Evolutionary conservation across 2,113 vertebrate species (phyloP), one percentile per base, ranked within the genome.

Genomic region (Barnardius zonarius): DNA sequence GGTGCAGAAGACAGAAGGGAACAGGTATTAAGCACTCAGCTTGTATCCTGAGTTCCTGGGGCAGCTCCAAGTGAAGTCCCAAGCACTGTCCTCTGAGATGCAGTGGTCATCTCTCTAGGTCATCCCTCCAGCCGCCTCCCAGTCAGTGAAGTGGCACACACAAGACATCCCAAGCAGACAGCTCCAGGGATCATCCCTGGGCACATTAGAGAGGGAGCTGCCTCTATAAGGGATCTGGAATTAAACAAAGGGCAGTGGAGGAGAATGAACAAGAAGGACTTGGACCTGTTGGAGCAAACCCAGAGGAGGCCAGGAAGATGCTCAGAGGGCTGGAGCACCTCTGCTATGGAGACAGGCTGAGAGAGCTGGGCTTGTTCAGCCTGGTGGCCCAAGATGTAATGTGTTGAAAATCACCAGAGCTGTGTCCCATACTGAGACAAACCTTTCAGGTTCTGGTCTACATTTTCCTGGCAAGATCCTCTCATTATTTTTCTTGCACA

Each of bases 181-280:
- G 6, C 17, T 39, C 44, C 78, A 33, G 57, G 78, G 46, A 18
- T 24, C 73, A 55, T 15, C 30, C 43, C 82, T 46, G 66, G 59
- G 48, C 61, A 28, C 54, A 10, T 17, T 2, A 2, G 51, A 30
- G 78, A 41, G 17, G 52, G 87, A 87, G 11, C 7, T 49, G 68
- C 39, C 49, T 49, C 68, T 55, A 1, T 30, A 17, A 61, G 35
- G 24, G 52, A 17, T 30, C 57, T 77, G 69, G 69, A 13, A 24
- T 57, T 37, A 17, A 46, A 31, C 11, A 8, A 30, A 22, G 46
- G 69, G 28, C 46, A 23, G 16, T 5, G 51, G 28, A 73, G 48
- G 43, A 63, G 43, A 52, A 2, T 11, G 51, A 10, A 10, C 0
- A 5, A 7, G 35, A 4, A 52, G 28, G 7, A 17, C 0, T 0